phyloP scores from a whole-genome alignment of 2,888 invertebrate species.

The Mythimna vitellina region DNA sequence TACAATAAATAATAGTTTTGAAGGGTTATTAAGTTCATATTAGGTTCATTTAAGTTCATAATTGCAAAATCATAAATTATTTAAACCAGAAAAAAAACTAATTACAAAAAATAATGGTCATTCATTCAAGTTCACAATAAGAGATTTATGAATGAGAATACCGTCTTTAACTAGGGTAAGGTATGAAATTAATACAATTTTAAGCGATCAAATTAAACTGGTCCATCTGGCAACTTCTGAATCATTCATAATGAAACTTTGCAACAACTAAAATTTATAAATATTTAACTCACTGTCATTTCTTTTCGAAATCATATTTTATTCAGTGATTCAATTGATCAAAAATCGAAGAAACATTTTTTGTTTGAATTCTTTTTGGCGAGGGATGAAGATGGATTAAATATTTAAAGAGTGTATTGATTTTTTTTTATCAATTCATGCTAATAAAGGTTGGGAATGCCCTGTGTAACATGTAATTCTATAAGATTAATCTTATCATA shows the following conservation, averaged over 20 bases:
- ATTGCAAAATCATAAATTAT: too few relatives aligned
- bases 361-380: background rate
- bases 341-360: background rate
- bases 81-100: too few relatives aligned
- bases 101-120: too few relatives aligned
- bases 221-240: constrained; percentile 51
- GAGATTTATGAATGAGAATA: constrained; percentile 9
- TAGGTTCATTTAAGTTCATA: too few relatives aligned
- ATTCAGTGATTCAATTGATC: constrained; percentile 8
- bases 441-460: background rate
- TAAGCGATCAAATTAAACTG: constrained; percentile 33
- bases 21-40: too few relatives aligned
- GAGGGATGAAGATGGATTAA: background rate
- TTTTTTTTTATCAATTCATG: background rate
- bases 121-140: background rate
- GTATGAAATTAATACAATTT: constrained; percentile 19
- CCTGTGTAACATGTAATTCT: background rate
- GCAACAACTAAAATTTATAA: constrained; percentile 43
- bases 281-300: constrained; percentile 31
- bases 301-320: background rate
- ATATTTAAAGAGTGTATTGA: background rate
- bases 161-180: background rate
- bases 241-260: constrained; percentile 55
- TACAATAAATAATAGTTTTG: too few relatives aligned
- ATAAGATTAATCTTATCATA: too few relatives aligned